Conservation (phyloP, 2,797 vertebrate genomes). For the Discoglossus pictus region DNA sequence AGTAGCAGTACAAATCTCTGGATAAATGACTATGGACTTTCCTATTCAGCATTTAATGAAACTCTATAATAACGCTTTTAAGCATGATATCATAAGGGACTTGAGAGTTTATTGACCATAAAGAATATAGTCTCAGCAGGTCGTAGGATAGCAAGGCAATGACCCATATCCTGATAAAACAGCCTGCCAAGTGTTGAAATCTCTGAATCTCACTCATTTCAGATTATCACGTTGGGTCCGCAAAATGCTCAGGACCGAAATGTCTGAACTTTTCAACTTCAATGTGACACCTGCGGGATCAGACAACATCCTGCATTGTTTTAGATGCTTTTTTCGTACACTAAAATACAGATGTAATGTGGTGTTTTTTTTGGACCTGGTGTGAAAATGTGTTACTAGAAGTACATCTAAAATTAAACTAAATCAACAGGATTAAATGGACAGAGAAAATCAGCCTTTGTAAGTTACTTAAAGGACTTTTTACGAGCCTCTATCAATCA, state of each 20-base stretch:
- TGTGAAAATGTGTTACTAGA: too few relatives aligned
- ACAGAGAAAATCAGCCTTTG: too few relatives aligned
- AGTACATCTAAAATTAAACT: too few relatives aligned
- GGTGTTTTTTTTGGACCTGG: too few relatives aligned
- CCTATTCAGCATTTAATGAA: conserved; percentile 38
- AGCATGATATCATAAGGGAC: conserved; percentile 36
- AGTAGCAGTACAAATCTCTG: background rate
- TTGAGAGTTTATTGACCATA: conserved; percentile 43
- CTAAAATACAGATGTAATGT: too few relatives aligned
- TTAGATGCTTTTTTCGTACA: too few relatives aligned
- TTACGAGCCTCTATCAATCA: too few relatives aligned
- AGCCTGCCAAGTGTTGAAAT: conserved; percentile 4
- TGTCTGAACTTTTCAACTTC: background rate
- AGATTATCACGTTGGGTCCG: background rate
- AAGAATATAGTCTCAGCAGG: conserved; percentile 38
- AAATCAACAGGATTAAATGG: too few relatives aligned
- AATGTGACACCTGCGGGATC: conserved; percentile 8
- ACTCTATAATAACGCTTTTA: conserved; percentile 28
- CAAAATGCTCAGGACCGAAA: background rate
- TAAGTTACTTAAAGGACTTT: too few relatives aligned
- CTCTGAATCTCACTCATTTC: conserved; percentile 5
- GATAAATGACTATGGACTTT: conserved; percentile 21
- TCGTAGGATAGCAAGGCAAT: conserved; percentile 23
- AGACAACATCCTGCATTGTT: too few relatives aligned
- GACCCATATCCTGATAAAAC: conserved; percentile 37